These are phyloP conservation scores for Yponomeuta evonymella DNA, from an alignment of 2,888 invertebrate species.

Conservation along the genomic window DNA sequence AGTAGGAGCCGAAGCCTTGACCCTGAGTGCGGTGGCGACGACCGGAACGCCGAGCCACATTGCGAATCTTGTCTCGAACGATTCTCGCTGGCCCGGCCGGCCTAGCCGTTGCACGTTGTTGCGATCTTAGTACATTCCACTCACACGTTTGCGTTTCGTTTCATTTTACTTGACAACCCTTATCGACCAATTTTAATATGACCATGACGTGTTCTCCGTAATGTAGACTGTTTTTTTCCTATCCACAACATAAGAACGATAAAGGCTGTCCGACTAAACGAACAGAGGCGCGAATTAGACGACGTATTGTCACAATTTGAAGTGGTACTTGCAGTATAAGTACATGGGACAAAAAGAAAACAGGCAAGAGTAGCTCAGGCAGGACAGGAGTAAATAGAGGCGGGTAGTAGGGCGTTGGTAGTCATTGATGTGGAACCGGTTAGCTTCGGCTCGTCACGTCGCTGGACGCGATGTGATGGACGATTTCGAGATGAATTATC, in stretches of 20 bases:
- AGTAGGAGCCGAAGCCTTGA: conserved; percentile 71
- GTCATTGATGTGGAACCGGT: conserved; percentile 74
- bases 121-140: conserved; percentile 62
- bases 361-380: conserved; percentile 32
- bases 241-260: background rate
- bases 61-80: conserved; percentile 63
- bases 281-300: background rate
- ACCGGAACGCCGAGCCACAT: conserved; percentile 71
- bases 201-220: background rate
- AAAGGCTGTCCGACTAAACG: background rate
- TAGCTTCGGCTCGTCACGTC: conserved; percentile 55
- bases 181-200: background rate
- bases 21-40: conserved; percentile 74
- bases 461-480: conserved; percentile 36
- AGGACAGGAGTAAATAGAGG: conserved; percentile 45
- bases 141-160: conserved; percentile 47
- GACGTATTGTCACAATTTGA: conserved; percentile 51
- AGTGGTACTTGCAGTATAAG: conserved; percentile 38
- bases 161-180: conserved; percentile 2
- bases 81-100: conserved; percentile 56
- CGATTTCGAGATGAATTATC: conserved; percentile 54
- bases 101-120: conserved; percentile 48
- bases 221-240: background rate
- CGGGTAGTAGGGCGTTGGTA: conserved; percentile 52
- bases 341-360: conserved; percentile 32